Conservation (phyloP, 2,888 invertebrate genomes). For the Tiliacea citrago region DNA sequence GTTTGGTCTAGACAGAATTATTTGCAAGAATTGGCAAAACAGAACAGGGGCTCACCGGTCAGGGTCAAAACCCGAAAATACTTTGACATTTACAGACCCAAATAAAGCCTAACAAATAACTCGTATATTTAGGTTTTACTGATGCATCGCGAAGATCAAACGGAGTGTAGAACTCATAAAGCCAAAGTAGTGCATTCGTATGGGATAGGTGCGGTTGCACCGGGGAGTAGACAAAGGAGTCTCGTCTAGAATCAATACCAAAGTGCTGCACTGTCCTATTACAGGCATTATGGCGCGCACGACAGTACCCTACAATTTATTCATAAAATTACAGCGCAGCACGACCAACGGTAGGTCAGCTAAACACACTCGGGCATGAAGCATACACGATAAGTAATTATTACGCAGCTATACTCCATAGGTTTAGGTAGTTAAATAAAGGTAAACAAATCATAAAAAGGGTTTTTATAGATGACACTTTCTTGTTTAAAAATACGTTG, state of each 20-base stretch:
- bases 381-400: conserved; percentile 50
- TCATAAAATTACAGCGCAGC: conserved; percentile 59
- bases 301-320: conserved; percentile 61
- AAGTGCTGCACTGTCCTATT: conserved; percentile 41
- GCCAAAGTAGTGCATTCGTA: conserved; percentile 24
- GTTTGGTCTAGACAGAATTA: conserved; percentile 64
- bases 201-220: conserved; percentile 23
- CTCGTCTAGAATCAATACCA: conserved; percentile 51
- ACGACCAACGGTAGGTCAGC: conserved; percentile 54
- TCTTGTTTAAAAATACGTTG: no score
- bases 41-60: conserved; percentile 66
- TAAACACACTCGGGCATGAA: conserved; percentile 44
- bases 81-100: conserved; percentile 20
- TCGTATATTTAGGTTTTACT: not conserved
- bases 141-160: not conserved
- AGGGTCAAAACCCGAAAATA: conserved; percentile 65
- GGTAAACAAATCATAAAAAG: no score
- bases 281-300: conserved; percentile 38
- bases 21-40: conserved; percentile 53
- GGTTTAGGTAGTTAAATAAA: no score
- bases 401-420: conserved; percentile 50
- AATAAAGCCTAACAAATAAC: conserved; percentile 3
- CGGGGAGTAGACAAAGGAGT: conserved; percentile 31
- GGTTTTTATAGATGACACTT: no score
- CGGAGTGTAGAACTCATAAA: conserved; percentile 35